Evolutionary conservation across 1,140 invertebrate genomes (phyloP).

Genomic region (Tetranychus cinnabarinus): DNA sequence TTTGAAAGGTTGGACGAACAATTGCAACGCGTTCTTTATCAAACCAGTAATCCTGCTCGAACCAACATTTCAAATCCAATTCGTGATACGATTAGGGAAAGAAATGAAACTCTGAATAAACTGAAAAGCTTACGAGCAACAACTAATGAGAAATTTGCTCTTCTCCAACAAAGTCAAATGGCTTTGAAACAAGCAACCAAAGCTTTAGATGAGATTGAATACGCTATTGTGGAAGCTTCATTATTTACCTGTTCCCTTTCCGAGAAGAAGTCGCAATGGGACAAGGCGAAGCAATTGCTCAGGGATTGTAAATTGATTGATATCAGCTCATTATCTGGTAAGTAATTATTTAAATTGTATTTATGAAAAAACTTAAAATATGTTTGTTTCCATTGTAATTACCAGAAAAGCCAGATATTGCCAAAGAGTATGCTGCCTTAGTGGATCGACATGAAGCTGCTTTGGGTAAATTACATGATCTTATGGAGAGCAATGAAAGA

Average conservation of each 20-base stretch:
- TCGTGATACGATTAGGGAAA: background rate
- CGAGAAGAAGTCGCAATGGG: slow-evolving; percentile 59
- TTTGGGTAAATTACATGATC: background rate
- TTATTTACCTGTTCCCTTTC: slow-evolving; percentile 50
- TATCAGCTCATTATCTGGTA: background rate
- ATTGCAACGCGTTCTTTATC: background rate
- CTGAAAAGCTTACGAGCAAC: background rate
- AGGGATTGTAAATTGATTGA: slow-evolving; percentile 1
- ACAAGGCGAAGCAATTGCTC: slow-evolving; percentile 39
- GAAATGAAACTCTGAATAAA: background rate
- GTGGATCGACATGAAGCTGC: background rate
- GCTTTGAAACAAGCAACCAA: slow-evolving; percentile 63
- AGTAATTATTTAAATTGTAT: too few species aligned
- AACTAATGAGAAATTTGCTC: background rate
- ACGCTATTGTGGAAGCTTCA: slow-evolving; percentile 39
- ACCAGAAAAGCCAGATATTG: background rate
- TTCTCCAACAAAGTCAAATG: slow-evolving; percentile 42
- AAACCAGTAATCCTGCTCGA: background rate
- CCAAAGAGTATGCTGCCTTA: background rate
- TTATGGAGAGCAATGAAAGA: slow-evolving; percentile 32
- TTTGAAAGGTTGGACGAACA: background rate
- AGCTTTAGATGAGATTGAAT: slow-evolving; percentile 49
- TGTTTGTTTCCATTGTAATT: too few species aligned
- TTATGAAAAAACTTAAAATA: too few species aligned
- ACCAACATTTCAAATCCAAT: background rate